Conservation (phyloP, 1,140 invertebrate genomes). For the Eulimnadia texana region DNA sequence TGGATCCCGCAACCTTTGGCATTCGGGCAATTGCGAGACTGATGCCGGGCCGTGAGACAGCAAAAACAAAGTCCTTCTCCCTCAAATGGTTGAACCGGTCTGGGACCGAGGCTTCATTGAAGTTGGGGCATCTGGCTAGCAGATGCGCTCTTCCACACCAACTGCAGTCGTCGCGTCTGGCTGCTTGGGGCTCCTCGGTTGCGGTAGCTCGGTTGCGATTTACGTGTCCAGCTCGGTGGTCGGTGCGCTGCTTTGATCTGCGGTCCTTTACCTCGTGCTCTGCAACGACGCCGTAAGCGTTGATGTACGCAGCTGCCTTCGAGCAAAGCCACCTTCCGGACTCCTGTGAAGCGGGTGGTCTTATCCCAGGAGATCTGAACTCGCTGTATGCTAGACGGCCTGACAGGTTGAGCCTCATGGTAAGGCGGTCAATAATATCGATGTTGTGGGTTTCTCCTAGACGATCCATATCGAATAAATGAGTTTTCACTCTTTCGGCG, state of each 20-base stretch:
- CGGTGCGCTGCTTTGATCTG: too few species aligned
- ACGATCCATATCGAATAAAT: not conserved
- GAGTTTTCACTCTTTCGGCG: not conserved
- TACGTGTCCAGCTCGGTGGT: too few species aligned
- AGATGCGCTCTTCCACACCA: too few species aligned
- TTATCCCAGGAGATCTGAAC: not conserved
- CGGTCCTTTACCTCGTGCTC: not conserved
- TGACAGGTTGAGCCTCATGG: not conserved
- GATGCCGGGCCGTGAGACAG: too few species aligned
- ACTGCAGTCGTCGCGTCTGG: too few species aligned
- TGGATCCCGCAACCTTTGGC: not conserved
- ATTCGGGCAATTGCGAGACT: not conserved
- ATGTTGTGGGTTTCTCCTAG: not conserved
- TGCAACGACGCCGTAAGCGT: not conserved
- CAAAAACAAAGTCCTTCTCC: not conserved
- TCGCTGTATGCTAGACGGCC: conserved; percentile 6
- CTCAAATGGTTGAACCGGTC: too few species aligned
- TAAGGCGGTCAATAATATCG: not conserved
- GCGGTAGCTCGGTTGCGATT: too few species aligned
- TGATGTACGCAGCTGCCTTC: not conserved
- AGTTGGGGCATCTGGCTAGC: too few species aligned
- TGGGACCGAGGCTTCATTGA: too few species aligned
- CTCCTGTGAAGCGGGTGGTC: not conserved
- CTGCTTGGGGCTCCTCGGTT: too few species aligned
- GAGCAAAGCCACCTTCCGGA: not conserved